A percentile compares a stretch with the other conserved stretches of the same genome.
phyloP scores from a whole-genome alignment of 2,113 vertebrate genomes.

The Centrocercus urophasianus region DNA sequence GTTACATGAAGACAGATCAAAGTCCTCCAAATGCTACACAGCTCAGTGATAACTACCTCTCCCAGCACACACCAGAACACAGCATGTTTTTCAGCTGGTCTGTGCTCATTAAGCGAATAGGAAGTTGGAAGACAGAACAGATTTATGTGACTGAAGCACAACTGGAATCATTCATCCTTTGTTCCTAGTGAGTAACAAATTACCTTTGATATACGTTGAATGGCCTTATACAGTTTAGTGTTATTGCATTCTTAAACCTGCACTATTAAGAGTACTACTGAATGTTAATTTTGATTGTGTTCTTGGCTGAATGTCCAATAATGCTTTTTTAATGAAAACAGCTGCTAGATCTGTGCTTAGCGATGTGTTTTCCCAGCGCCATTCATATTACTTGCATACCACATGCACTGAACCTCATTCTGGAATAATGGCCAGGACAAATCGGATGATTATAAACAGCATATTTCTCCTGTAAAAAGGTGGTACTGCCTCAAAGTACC shows the following conservation, averaged over 20 bases:
- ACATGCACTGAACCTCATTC: slow-evolving; percentile 6
- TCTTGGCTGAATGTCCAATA: slow-evolving; percentile 10
- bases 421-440: slow-evolving; percentile 15
- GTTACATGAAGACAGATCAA: neutral
- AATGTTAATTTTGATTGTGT: neutral
- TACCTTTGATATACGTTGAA: neutral
- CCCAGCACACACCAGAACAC: neutral
- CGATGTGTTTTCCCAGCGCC: slow-evolving; percentile 30
- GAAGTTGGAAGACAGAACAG: neutral
- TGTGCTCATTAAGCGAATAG: neutral
- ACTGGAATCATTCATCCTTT: neutral
- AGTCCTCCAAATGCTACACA: neutral
- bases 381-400: slow-evolving; percentile 42
- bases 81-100: neutral
- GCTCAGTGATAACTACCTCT: neutral
- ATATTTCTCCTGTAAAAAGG: neutral
- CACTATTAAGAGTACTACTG: neutral
- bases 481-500: neutral
- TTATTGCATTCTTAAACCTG: neutral
- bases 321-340: slow-evolving; percentile 62
- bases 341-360: slow-evolving; percentile 36
- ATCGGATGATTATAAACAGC: slow-evolving; percentile 15
- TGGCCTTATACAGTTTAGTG: neutral
- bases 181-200: neutral
- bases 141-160: fast-evolving